phyloP scores from a whole-genome alignment of 1,140 invertebrate genomes.

The Archivesica marissinica region DNA sequence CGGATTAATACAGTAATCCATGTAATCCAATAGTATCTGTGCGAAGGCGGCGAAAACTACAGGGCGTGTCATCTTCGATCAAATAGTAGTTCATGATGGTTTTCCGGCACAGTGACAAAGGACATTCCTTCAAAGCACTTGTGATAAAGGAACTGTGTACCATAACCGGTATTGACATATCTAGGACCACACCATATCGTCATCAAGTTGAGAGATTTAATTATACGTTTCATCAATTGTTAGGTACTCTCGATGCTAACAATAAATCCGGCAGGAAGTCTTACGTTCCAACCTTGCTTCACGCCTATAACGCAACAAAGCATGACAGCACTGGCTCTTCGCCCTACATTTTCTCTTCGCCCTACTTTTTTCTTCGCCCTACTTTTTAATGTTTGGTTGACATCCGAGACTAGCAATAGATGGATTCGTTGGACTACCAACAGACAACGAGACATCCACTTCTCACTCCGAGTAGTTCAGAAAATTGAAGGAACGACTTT shows the following conservation, averaged over 20 bases:
- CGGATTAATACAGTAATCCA: too few relatives aligned
- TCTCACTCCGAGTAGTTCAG: neutral
- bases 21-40: too few relatives aligned
- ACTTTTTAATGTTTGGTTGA: slow-evolving; percentile 1
- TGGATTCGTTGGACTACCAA: neutral
- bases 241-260: slow-evolving; percentile 21
- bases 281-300: slow-evolving; percentile 52
- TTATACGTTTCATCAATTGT: neutral
- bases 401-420: neutral
- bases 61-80: slow-evolving; percentile 1
- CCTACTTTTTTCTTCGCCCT: neutral
- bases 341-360: too few relatives aligned
- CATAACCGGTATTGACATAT: slow-evolving; percentile 41
- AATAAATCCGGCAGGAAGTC: slow-evolving; percentile 53
- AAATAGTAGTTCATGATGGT: neutral
- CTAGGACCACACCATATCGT: slow-evolving; percentile 4
- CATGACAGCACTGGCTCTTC: neutral
- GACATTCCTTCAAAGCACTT: slow-evolving; percentile 33
- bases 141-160: slow-evolving; percentile 63
- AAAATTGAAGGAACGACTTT: neutral
- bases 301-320: slow-evolving; percentile 62
- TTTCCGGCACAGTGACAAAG: slow-evolving; percentile 59
- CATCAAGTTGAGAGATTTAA: slow-evolving; percentile 12
- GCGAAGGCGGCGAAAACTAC: slow-evolving; percentile 26
- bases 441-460: neutral